Evolutionary conservation across 2,888 invertebrate species (phyloP).

Genomic region (Patella caerulea): DNA sequence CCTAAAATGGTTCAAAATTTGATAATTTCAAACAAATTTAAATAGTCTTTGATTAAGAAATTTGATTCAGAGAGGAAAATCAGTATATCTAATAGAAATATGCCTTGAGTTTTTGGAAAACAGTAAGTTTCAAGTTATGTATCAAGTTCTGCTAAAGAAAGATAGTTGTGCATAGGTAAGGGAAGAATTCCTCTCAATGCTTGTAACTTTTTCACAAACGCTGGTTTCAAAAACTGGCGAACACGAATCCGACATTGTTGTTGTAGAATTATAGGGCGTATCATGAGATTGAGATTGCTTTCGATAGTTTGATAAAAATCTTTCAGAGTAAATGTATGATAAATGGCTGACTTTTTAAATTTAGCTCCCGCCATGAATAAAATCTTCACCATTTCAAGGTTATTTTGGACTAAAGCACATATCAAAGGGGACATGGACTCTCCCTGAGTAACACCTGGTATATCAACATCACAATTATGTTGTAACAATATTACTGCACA

Average conservation of each 20-base stretch:
- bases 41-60: no score
- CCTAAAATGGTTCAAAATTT: no score
- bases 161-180: slow-evolving; percentile 39
- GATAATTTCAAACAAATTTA: no score
- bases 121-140: neutral
- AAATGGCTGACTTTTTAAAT: slow-evolving; percentile 44
- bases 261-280: slow-evolving; percentile 46
- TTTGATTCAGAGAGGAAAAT: no score
- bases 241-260: slow-evolving; percentile 53
- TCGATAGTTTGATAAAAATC: slow-evolving; percentile 50
- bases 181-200: slow-evolving; percentile 40
- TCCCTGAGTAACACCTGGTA: slow-evolving; percentile 46
- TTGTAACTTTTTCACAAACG: slow-evolving; percentile 44
- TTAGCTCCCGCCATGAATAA: slow-evolving; percentile 49
- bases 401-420: slow-evolving; percentile 46
- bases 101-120: no score
- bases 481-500: slow-evolving; percentile 42
- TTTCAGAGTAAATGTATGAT: slow-evolving; percentile 42
- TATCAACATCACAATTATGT: slow-evolving; percentile 47
- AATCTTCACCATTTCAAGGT: slow-evolving; percentile 47
- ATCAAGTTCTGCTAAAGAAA: slow-evolving; percentile 30
- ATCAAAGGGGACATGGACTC: slow-evolving; percentile 46
- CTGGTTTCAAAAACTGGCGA: slow-evolving; percentile 45
- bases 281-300: slow-evolving; percentile 42
- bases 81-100: no score